Conservation (phyloP, 1,140 invertebrate genomes). For the Scaptomyza montana region DNA sequence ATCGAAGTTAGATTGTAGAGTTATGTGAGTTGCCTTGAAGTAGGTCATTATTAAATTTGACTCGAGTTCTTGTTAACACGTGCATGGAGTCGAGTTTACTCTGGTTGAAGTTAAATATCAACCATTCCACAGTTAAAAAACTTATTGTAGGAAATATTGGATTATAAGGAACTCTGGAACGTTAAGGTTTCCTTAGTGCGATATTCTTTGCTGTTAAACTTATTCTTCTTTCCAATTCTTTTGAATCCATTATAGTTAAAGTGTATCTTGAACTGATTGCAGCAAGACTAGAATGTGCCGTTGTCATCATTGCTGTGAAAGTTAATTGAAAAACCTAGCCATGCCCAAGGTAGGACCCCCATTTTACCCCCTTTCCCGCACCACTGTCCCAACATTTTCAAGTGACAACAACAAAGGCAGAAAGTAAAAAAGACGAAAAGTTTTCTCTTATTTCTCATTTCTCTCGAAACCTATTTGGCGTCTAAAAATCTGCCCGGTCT, state of each 20-base stretch:
- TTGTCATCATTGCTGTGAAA: constrained; percentile 22
- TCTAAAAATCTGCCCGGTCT: constrained; percentile 29
- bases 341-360: not conserved
- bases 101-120: too few species aligned
- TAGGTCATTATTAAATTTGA: constrained; percentile 6
- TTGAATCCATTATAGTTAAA: constrained; percentile 38
- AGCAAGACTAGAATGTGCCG: not conserved
- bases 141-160: too few species aligned
- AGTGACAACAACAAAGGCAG: constrained; percentile 34
- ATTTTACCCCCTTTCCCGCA: not conserved
- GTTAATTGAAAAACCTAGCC: constrained; percentile 38
- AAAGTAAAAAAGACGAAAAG: constrained; percentile 40
- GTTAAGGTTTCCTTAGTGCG: too few species aligned
- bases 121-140: too few species aligned
- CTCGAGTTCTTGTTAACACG: not conserved
- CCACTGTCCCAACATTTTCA: not conserved
- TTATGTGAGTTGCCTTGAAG: not conserved
- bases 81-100: too few species aligned
- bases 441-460: constrained; percentile 33
- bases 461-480: constrained; percentile 45
- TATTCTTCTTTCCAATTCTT: not conserved
- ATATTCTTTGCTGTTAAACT: too few species aligned
- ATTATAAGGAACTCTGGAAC: too few species aligned
- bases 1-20: constrained; percentile 14
- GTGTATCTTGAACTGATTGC: constrained; percentile 37